Evolutionary conservation across 1,140 invertebrate species (phyloP), one percentile per base, ranked within the genome.

Genomic region (Episyrphus balteatus): DNA sequence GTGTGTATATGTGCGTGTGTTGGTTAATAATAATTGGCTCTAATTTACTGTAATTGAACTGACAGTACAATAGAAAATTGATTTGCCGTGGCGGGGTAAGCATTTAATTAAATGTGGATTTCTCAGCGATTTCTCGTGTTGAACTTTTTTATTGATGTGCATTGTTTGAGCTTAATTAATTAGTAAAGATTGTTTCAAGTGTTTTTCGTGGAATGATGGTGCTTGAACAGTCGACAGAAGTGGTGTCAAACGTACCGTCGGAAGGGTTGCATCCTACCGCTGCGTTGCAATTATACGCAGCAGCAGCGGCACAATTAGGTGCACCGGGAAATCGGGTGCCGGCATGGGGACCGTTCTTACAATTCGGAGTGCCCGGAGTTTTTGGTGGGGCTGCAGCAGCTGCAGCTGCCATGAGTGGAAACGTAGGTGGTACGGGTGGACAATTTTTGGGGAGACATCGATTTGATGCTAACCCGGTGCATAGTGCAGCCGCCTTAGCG

Each of bases 271-370:
- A 75, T 65, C 74, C 74, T 58, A 65, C 71, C 64, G 69, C 73
- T 61, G 73, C 69, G 19, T 49, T 76, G 58, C 74, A 75, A 61
- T 59, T 76, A 40, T 76, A 76, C 53, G 74, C 75, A 56, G 75
- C 75, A 54, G 75, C 74, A 54, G 73, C 74, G 39, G 69, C 69
- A 40, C 71, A 73, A 53, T 56, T 75, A 52, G 73, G 69, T 14
- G 73, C 74, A 48, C 64, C 73, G 50, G 66, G 71, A 12, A 72
- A 73, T 31, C 65, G 74, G 1, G 73, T 74, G 5, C 67, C 66
- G 38, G 61, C 73, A n/a, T 73, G 71, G 71, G 70, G 73, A 52
- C 73, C 73, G 19, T 76, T 76, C 51, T 56, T 76, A 37, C 75
- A 75, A 26, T 75, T 76, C 55, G 74, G 74, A 18, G 73, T 76